These are phyloP conservation scores for Pachymerium ferrugineum DNA, from an alignment of 2,888 invertebrate species.

Conservation along the genomic window DNA sequence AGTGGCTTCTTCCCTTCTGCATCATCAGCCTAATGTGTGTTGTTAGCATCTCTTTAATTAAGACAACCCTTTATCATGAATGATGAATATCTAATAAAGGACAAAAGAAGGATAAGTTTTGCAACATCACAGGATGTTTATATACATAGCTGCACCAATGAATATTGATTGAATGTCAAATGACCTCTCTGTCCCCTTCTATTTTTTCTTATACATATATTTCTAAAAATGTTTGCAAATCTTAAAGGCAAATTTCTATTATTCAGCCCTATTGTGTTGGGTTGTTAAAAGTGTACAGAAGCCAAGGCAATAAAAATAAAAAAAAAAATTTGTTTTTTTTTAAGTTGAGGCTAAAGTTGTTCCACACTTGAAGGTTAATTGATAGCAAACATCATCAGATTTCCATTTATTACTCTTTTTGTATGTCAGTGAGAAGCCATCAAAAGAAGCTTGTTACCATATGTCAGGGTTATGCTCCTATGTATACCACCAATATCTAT, in stretches of 20 bases:
- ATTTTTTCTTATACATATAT: too few relatives aligned
- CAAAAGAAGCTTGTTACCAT: conserved; percentile 12
- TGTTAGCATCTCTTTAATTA: neutral
- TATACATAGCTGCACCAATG: neutral
- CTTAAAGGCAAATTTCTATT: too few relatives aligned
- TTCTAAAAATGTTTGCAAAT: too few relatives aligned
- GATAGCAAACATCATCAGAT: conserved; percentile 18
- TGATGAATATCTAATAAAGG: neutral
- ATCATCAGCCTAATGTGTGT: too few relatives aligned
- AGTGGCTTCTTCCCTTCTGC: too few relatives aligned
- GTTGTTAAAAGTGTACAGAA: neutral
- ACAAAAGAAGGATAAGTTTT: neutral
- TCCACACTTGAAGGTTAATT: neutral
- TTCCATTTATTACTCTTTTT: conserved; percentile 20
- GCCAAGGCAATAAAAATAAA: neutral
- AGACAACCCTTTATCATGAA: neutral
- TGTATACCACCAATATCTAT: neutral
- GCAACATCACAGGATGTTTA: neutral
- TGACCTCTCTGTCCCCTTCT: conserved; percentile 6
- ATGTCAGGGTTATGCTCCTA: neutral
- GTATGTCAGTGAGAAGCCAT: neutral
- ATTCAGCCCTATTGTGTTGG: too few relatives aligned
- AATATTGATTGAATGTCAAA: neutral
- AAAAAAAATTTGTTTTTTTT: neutral
- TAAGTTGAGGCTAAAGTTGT: neutral